Conservation (phyloP, 2,113 vertebrate genomes). For the Xiphophorus couchianus region DNA sequence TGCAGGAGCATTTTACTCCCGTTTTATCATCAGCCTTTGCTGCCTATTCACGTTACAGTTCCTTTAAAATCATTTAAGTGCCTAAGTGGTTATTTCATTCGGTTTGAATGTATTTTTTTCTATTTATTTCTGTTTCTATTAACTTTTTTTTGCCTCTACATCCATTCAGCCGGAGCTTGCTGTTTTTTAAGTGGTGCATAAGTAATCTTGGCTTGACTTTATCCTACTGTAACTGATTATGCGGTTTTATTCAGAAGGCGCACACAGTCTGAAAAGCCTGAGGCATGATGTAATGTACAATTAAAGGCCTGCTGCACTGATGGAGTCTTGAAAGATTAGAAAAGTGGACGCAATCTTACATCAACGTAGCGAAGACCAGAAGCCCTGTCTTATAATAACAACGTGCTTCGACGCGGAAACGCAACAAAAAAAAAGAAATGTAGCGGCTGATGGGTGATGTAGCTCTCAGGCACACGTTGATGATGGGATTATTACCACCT, state of each 20-base stretch:
- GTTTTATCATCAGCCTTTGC: too few species aligned
- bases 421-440: conserved; percentile 34
- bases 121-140: too few species aligned
- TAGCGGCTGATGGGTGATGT: conserved; percentile 30
- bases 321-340: conserved; percentile 21
- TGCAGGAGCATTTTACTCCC: too few species aligned
- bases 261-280: conserved; percentile 14
- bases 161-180: too few species aligned
- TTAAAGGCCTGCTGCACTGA: conserved; percentile 12
- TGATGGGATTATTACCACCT: conserved; percentile 19
- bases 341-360: conserved; percentile 22
- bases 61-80: too few species aligned
- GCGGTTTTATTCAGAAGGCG: background rate
- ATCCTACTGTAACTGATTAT: background rate
- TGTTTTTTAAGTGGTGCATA: background rate
- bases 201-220: background rate
- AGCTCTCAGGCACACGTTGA: conserved; percentile 11
- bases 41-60: too few species aligned
- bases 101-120: too few species aligned
- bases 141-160: too few species aligned
- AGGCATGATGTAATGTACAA: conserved; percentile 14
- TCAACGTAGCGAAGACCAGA: conserved; percentile 14
- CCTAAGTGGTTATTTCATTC: too few species aligned
- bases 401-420: conserved; percentile 35
- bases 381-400: conserved; percentile 29